phyloP scores from a whole-genome alignment of 2,113 vertebrate genomes.

The Nannobrachium achirus region DNA sequence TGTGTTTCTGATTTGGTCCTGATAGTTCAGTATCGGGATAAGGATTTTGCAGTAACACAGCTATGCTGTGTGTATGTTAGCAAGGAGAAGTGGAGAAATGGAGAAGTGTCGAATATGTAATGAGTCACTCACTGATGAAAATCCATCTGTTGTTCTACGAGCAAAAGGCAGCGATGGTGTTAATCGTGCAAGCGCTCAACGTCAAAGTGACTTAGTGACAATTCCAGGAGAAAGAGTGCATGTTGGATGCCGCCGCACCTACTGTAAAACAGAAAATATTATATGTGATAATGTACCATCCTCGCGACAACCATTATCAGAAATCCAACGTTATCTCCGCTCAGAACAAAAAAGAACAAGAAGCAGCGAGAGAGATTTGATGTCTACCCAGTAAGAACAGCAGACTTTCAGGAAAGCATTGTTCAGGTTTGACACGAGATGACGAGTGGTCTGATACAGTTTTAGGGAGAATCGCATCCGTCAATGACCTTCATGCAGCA shows the following conservation, averaged over 20 bases:
- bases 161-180: too few species aligned
- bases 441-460: conserved; percentile 1
- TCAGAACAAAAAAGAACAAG: conserved; percentile 1
- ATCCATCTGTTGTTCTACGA: too few species aligned
- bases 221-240: background rate
- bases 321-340: background rate
- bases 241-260: background rate
- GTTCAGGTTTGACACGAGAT: background rate
- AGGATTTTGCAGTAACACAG: too few species aligned
- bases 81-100: background rate
- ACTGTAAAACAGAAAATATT: conserved; percentile 2
- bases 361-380: background rate
- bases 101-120: conserved; percentile 9
- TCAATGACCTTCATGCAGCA: conserved; percentile 1
- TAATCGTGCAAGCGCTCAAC: too few species aligned
- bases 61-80: conserved; percentile 2
- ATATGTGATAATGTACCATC: conserved; percentile 1
- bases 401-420: background rate
- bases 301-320: background rate
- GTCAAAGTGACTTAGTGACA: too few species aligned
- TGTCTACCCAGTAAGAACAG: background rate
- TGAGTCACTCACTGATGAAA: conserved; percentile 6
- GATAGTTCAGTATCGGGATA: too few species aligned
- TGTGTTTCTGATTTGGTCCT: too few species aligned
- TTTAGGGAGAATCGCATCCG: conserved; percentile 1